Evolutionary conservation across 1,140 invertebrate genomes (phyloP).

Genomic region (Pomphorhynchus laevis): DNA sequence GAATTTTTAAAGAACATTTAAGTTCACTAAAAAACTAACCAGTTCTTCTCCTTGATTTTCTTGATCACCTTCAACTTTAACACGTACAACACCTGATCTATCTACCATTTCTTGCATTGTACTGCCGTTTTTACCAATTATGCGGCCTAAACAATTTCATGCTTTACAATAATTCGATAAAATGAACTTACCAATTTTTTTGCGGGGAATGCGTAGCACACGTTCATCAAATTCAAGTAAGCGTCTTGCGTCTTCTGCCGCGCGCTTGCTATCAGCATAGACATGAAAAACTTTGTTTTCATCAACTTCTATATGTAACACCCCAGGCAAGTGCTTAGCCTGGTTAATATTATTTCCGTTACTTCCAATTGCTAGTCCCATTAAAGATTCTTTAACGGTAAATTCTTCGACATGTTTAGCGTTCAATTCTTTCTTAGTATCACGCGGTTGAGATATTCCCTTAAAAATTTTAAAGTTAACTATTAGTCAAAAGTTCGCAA

Average conservation of each 20-base stretch:
- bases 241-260: slow-evolving; percentile 50
- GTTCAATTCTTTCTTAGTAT: too few relatives aligned
- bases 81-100: slow-evolving; percentile 69
- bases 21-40: too few relatives aligned
- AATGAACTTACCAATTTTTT: slow-evolving; percentile 30
- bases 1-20: too few relatives aligned
- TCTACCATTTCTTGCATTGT: slow-evolving; percentile 97
- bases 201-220: slow-evolving; percentile 59
- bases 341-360: slow-evolving; percentile 82
- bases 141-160: slow-evolving; percentile 6
- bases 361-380: slow-evolving; percentile 56
- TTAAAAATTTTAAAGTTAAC: too few relatives aligned
- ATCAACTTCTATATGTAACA: slow-evolving; percentile 74
- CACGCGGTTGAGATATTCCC: too few relatives aligned
- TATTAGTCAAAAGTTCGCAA: too few relatives aligned
- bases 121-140: slow-evolving; percentile 90
- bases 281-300: slow-evolving; percentile 74
- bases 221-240: slow-evolving; percentile 86
- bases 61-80: slow-evolving; percentile 86
- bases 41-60: too few relatives aligned
- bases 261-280: slow-evolving; percentile 52
- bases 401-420: slow-evolving; percentile 43
- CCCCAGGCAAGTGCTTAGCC: slow-evolving; percentile 57
- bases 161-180: slow-evolving; percentile 10
- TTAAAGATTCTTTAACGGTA: slow-evolving; percentile 58